phyloP scores from a whole-genome alignment of 2,888 invertebrate genomes.

The Patella caerulea region DNA sequence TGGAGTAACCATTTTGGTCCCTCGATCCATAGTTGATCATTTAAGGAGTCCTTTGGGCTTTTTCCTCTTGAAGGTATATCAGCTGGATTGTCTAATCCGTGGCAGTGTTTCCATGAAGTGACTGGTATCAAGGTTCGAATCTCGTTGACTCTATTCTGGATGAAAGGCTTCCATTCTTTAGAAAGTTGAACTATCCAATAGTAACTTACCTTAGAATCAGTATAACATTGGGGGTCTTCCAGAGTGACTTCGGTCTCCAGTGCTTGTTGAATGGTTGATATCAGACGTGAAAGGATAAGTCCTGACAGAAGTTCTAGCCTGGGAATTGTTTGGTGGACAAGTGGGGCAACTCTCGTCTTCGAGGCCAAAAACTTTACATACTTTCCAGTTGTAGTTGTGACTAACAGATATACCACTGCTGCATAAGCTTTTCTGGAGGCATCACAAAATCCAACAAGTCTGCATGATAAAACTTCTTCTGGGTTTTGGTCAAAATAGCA shows the following conservation, averaged over 20 bases:
- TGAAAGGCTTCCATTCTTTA: neutral
- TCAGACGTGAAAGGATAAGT: neutral
- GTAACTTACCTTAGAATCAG: neutral
- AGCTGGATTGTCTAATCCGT: neutral
- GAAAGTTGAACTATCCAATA: constrained; percentile 1
- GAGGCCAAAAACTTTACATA: neutral
- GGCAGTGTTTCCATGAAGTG: neutral
- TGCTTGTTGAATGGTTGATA: neutral
- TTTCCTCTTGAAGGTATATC: neutral
- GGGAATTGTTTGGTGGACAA: neutral
- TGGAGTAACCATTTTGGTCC: neutral
- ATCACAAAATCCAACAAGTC: constrained; percentile 5
- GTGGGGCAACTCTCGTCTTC: constrained; percentile 3
- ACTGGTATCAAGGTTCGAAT: neutral
- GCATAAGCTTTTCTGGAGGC: neutral
- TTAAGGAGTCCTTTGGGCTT: neutral
- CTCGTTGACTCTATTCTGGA: constrained; percentile 2
- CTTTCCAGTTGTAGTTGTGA: neutral
- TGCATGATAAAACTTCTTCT: neutral
- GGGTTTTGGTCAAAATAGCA: neutral
- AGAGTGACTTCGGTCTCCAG: neutral
- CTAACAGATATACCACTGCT: neutral
- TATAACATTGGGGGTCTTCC: neutral
- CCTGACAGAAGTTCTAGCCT: constrained; percentile 7
- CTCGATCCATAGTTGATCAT: neutral